Evolutionary conservation across 2,888 invertebrate species (phyloP).

Genomic region (Microplitis deprimator): DNA sequence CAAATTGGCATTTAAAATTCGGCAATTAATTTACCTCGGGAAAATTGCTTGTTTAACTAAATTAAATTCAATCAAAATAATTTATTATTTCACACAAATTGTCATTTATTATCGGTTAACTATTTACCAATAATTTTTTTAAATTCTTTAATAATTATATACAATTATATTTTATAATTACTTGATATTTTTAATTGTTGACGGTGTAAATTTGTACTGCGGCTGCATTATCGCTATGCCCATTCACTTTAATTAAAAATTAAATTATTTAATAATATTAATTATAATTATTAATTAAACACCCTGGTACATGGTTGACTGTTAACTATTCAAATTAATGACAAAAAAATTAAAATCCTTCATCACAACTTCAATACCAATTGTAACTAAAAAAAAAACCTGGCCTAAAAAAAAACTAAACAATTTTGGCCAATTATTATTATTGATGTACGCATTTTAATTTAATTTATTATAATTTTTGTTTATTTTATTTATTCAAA

Average conservation of each 20-base stretch:
- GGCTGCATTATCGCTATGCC: slow-evolving; percentile 64
- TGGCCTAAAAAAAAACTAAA: slow-evolving; percentile 32
- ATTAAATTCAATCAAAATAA: slow-evolving; percentile 32
- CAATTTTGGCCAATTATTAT: slow-evolving; percentile 23
- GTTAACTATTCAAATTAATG: not conserved
- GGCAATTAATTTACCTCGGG: not conserved
- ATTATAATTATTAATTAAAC: slow-evolving; percentile 42
- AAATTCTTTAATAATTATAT: slow-evolving; percentile 42
- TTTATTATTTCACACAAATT: slow-evolving; percentile 43
- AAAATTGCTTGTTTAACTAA: slow-evolving; percentile 13
- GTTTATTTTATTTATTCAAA: slow-evolving; percentile 19
- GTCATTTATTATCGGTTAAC: slow-evolving; percentile 39
- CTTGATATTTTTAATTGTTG: slow-evolving; percentile 61
- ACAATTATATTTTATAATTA: slow-evolving; percentile 14
- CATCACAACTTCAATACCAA: slow-evolving; percentile 29
- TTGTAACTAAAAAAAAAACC: slow-evolving; percentile 35
- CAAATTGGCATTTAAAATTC: slow-evolving; percentile 31
- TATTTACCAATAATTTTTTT: slow-evolving; percentile 26
- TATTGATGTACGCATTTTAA: slow-evolving; percentile 28
- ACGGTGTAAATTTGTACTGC: slow-evolving; percentile 66
- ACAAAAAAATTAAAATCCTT: slow-evolving; percentile 18
- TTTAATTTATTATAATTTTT: slow-evolving; percentile 18
- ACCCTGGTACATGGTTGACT: slow-evolving; percentile 61
- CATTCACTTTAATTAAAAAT: slow-evolving; percentile 52
- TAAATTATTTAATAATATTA: slow-evolving; percentile 41